phyloP scores from a whole-genome alignment of 2,888 invertebrate genomes.

The Melanostoma mellinum region DNA sequence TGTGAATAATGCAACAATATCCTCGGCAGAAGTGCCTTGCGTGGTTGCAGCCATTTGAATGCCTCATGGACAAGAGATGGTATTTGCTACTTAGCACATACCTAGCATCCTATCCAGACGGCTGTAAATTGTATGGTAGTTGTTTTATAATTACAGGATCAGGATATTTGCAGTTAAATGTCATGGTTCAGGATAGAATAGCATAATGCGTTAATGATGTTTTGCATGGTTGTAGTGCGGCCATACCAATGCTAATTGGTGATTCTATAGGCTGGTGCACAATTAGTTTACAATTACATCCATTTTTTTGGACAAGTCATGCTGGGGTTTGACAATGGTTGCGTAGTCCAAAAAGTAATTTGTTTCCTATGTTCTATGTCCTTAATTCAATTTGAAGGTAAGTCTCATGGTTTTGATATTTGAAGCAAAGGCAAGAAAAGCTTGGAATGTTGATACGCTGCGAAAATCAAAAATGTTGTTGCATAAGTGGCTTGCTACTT shows the following conservation, averaged over 20 bases:
- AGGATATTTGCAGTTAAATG: slow-evolving; percentile 52
- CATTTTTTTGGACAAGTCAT: too few species aligned
- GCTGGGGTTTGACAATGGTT: too few species aligned
- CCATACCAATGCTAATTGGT: neutral
- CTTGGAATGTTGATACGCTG: too few species aligned
- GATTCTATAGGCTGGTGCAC: slow-evolving; percentile 1
- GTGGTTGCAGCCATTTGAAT: neutral
- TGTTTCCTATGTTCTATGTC: neutral
- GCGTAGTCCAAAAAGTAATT: slow-evolving; percentile 14
- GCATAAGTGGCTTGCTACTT: too few species aligned
- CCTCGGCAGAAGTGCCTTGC: neutral
- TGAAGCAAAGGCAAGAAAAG: too few species aligned
- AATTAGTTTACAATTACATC: slow-evolving; percentile 34
- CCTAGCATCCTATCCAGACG: neutral
- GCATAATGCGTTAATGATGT: slow-evolving; percentile 67
- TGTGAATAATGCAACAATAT: slow-evolving; percentile 32
- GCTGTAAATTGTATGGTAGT: slow-evolving; percentile 54
- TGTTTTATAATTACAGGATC: slow-evolving; percentile 65
- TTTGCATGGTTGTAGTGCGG: slow-evolving; percentile 46
- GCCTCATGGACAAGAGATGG: neutral
- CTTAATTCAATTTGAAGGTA: too few species aligned
- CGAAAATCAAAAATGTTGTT: too few species aligned
- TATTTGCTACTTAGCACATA: slow-evolving; percentile 22
- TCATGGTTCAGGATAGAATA: slow-evolving; percentile 13
- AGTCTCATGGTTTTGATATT: too few species aligned